These are phyloP conservation scores for Coracias cyanogaster DNA, from an alignment of 2,797 vertebrate genomes.

Conservation along the genomic window DNA sequence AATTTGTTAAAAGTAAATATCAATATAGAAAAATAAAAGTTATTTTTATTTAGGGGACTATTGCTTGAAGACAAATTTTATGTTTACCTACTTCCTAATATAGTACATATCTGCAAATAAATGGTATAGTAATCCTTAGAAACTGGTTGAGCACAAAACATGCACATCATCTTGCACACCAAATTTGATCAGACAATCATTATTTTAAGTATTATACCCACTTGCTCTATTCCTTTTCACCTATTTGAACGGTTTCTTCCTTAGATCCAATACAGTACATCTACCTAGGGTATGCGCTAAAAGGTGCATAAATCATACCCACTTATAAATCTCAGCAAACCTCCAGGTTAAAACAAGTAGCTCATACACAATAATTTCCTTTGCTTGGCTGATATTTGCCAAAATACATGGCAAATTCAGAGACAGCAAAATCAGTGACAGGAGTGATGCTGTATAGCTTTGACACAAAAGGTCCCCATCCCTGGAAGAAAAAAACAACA, in stretches of 20 bases:
- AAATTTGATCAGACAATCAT: not conserved
- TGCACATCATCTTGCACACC: not conserved
- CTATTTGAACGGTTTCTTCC: not conserved
- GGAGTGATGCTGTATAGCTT: not conserved
- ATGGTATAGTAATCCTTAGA: not conserved
- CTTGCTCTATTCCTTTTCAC: not conserved
- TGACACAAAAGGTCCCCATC: not conserved
- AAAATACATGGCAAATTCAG: not conserved
- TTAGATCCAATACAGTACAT: not conserved
- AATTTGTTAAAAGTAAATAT: not conserved
- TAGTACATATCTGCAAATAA: not conserved
- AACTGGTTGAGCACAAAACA: not conserved
- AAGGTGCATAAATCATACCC: not conserved
- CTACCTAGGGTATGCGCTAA: not conserved
- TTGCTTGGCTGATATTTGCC: not conserved
- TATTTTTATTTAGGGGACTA: not conserved
- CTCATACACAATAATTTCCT: not conserved
- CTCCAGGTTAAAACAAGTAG: not conserved
- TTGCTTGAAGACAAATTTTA: not conserved
- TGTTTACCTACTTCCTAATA: not conserved
- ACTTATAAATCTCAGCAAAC: not conserved
- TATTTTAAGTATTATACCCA: not conserved
- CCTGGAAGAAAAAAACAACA: not conserved
- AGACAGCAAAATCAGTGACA: not conserved
- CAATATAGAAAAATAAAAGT: not conserved